These are phyloP conservation scores for Arctopsyche grandis DNA, from an alignment of 1,140 invertebrate genomes.

Conservation along the genomic window DNA sequence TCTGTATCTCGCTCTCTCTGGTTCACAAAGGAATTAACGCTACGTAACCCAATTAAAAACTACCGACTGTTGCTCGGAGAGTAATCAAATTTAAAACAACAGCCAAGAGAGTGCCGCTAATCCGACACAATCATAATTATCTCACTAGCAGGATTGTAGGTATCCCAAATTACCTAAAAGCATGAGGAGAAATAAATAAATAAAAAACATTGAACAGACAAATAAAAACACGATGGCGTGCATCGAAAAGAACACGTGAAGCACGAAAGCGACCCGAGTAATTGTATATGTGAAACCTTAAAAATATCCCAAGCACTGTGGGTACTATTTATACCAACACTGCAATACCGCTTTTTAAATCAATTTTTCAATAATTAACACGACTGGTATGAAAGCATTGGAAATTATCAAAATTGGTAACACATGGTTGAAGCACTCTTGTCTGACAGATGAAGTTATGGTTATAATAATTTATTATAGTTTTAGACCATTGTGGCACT, in stretches of 20 bases:
- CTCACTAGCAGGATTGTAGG: neutral
- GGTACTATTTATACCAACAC: no score
- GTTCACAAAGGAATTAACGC: conserved; percentile 6
- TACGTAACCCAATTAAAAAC: neutral
- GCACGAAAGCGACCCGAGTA: neutral
- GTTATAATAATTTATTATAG: no score
- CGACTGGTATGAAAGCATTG: no score
- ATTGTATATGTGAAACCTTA: conserved; percentile 1
- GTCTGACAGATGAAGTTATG: no score
- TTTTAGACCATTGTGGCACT: no score
- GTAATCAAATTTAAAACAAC: neutral
- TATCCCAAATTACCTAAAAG: neutral
- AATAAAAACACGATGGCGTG: neutral
- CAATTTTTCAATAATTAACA: no score
- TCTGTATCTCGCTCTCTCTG: neutral
- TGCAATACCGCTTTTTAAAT: no score
- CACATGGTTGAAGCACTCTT: no score
- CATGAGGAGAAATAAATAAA: neutral
- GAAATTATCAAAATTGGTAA: no score
- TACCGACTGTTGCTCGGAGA: neutral
- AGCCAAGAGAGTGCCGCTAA: neutral
- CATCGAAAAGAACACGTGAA: neutral
- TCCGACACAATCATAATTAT: neutral
- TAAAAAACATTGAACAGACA: conserved; percentile 1
- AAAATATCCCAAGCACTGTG: neutral